phyloP scores from a whole-genome alignment of 2,113 vertebrate genomes.

The Mormoops blainvillei region DNA sequence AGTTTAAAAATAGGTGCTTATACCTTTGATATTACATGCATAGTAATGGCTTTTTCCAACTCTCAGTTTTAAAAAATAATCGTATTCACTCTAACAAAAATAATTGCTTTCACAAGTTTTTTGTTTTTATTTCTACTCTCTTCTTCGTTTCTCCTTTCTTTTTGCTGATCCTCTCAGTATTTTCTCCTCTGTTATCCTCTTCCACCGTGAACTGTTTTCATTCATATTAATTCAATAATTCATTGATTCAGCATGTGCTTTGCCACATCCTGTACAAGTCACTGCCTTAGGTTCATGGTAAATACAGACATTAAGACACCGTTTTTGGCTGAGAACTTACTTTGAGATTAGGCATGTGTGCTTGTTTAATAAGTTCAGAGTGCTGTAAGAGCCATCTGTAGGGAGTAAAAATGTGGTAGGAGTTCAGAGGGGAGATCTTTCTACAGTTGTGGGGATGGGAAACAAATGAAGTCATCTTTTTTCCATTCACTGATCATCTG shows the following conservation, averaged over 20 bases:
- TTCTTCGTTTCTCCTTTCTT: background rate
- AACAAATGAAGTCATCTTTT: conserved; percentile 2
- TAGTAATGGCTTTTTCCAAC: background rate
- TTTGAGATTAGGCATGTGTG: background rate
- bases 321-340: background rate
- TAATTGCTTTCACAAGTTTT: background rate
- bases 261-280: background rate
- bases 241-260: background rate
- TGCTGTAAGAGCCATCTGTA: background rate
- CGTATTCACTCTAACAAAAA: background rate
- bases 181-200: background rate
- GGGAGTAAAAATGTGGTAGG: background rate
- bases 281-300: background rate
- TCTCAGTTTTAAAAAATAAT: background rate
- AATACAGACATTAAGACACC: background rate
- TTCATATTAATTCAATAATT: background rate
- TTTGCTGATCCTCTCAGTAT: background rate
- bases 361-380: background rate
- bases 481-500: background rate
- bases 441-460: background rate
- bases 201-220: background rate
- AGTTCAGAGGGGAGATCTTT: background rate
- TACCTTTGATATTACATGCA: background rate
- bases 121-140: background rate
- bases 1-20: background rate